Percentiles rank a stretch among this genome's conserved stretches.
These are phyloP conservation scores for Cossypha polioptera DNA, from an alignment of 2,797 vertebrate genomes.

Conservation along the genomic window DNA sequence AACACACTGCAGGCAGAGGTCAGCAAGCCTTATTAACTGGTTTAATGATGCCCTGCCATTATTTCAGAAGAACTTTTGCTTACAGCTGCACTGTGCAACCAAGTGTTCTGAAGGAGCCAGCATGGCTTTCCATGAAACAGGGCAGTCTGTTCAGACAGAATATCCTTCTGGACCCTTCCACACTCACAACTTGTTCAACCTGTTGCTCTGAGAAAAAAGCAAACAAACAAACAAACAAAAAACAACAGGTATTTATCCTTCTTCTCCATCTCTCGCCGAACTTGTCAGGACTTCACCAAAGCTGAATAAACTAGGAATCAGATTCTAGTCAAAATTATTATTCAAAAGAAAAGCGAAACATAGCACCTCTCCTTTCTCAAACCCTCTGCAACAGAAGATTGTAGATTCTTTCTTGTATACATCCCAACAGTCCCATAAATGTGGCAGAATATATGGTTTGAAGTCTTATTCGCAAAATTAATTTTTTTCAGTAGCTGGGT, in stretches of 20 bases:
- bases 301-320: neutral
- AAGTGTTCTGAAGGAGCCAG: accelerated
- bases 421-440: neutral
- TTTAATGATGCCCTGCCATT: neutral
- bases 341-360: neutral
- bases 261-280: neutral
- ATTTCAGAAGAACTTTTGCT: neutral
- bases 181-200: neutral
- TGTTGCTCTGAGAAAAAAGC: neutral
- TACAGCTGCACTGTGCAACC: neutral
- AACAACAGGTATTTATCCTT: neutral
- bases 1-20: neutral
- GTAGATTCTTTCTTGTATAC: neutral
- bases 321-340: neutral
- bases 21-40: neutral
- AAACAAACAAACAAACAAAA: too few species aligned
- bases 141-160: neutral
- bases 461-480: neutral
- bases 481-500: neutral
- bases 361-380: neutral
- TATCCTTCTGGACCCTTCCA: accelerated
- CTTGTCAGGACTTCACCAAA: neutral
- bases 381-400: neutral
- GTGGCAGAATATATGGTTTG: neutral
- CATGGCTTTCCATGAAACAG: accelerated